Base-by-base conservation (phyloP, 2,797 vertebrate genomes). In the Mustela erminea region DNA sequence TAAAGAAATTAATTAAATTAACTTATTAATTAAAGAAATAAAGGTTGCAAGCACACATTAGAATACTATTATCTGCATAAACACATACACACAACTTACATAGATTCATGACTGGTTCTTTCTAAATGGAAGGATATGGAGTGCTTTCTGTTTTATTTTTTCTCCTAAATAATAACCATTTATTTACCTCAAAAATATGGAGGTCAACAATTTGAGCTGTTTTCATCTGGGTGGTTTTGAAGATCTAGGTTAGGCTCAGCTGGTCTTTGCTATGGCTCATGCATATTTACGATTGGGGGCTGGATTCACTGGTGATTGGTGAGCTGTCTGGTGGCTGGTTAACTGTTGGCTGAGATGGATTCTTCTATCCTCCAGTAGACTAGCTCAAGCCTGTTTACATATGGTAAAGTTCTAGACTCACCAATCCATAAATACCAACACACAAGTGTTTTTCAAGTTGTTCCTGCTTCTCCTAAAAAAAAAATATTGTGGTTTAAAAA, bases 1-100 rank as follows among this genome's bases (percentile, higher is more conserved):
- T 85, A 96, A 84, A 96, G 8, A 49, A 86, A 75, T 75, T 92
- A 92, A 90, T 43, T 43, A 43, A 43, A 43, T 43, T 43, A 43
- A 43, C 43, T 43, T 43, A 43, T 43, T 43, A 35, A 92, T 91
- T 85, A 96, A 84, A 96, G 8, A 49, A 86, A 75, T 75, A 94
- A 92, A 90, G 38, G 12, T 72, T 86, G 21, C 23, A 86, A 95
- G 64, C 6, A 6, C 23, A 90, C n/a, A 6, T 20, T 5, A 87
- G 54, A 75, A 66, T 66, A 84, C 49, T 80, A 13, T 32, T 58
- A 72, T 81, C 32, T 66, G 29, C 49, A 66, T 56, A 66, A 66
- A 84, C 8, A 80, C 15, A 80, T 32, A 96, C 27, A 75, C 3
- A 82, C 15, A 68, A 41, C 38, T 89, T 82, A 52, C 23, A 27